Evolutionary conservation across 2,113 vertebrate genomes (phyloP).

Genomic region (Nibea coibor): DNA sequence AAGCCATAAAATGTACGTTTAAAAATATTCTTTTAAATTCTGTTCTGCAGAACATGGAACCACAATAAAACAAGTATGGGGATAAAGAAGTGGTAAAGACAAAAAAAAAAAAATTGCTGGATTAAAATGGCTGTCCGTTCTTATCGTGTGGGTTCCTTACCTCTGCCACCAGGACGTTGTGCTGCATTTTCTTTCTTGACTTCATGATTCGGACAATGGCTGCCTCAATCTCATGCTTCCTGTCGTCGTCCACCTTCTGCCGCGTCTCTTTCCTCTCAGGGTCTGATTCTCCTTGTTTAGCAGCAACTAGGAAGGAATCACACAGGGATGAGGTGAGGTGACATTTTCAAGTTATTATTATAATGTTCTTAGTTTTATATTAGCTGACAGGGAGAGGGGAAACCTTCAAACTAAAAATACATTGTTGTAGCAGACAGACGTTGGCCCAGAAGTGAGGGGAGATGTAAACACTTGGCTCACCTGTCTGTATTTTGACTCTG

Average conservation of each 20-base stretch:
- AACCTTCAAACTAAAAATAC: not conserved
- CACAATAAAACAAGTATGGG: not conserved
- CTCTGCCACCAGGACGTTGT: conserved; percentile 98
- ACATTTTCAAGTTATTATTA: not conserved
- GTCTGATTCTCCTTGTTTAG: conserved; percentile 98
- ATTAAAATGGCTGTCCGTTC: not conserved
- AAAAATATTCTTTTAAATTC: not conserved
- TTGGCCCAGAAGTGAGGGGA: not conserved
- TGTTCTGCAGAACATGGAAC: not conserved
- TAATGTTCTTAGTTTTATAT: not conserved
- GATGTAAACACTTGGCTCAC: conserved; percentile 75
- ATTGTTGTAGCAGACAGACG: not conserved
- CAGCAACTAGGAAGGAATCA: conserved; percentile 88
- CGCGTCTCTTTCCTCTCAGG: conserved; percentile 98
- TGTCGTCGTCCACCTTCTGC: conserved; percentile 98
- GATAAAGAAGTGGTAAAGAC: not conserved
- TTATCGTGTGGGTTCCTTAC: conserved; percentile 71
- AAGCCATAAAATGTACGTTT: not conserved
- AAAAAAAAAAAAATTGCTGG: no score
- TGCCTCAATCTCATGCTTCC: conserved; percentile 98
- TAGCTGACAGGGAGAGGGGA: not conserved
- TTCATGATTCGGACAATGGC: conserved; percentile 99
- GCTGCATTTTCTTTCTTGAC: conserved; percentile 98
- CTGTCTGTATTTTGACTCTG: conserved; percentile 99
- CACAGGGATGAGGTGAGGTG: not conserved